These are phyloP conservation scores for Aphelinus atriplicis DNA, from an alignment of 1,140 invertebrate genomes.

Conservation along the genomic window DNA sequence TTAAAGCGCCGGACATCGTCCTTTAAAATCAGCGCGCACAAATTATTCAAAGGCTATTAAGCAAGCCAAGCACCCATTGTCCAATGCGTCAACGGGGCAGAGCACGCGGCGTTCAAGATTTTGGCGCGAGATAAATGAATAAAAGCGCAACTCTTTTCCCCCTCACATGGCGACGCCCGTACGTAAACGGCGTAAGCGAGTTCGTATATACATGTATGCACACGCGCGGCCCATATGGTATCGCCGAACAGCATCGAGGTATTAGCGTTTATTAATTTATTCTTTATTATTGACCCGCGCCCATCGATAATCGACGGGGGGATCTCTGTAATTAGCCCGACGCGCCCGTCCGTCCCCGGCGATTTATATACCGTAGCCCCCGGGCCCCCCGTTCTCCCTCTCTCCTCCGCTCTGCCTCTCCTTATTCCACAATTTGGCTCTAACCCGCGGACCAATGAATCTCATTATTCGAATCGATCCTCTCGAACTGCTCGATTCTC, in stretches of 20 bases:
- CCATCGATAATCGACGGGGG: conserved; percentile 57
- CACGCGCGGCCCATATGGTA: background rate
- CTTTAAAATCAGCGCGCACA: too few species aligned
- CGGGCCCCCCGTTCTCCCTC: conserved; percentile 36
- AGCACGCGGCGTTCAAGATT: conserved; percentile 3
- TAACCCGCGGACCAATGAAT: too few species aligned
- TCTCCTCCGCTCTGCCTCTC: background rate
- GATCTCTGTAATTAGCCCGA: conserved; percentile 64
- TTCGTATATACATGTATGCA: background rate
- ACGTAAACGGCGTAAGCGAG: background rate
- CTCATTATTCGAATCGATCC: too few species aligned
- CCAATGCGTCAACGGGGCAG: too few species aligned
- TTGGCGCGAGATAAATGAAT: conserved; percentile 20
- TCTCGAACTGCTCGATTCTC: too few species aligned
- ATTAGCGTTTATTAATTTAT: conserved; percentile 63
- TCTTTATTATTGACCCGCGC: conserved; percentile 59
- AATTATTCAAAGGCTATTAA: too few species aligned
- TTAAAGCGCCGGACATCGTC: too few species aligned
- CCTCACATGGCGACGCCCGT: background rate
- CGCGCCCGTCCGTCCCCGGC: conserved; percentile 59
- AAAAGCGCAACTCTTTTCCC: conserved; percentile 3
- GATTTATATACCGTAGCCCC: conserved; percentile 56
- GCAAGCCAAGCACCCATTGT: too few species aligned
- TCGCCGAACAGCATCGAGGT: conserved; percentile 36
- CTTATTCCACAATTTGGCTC: too few species aligned